Base-by-base conservation (phyloP, 2,888 invertebrate species). In the Heliconius charithonia region DNA sequence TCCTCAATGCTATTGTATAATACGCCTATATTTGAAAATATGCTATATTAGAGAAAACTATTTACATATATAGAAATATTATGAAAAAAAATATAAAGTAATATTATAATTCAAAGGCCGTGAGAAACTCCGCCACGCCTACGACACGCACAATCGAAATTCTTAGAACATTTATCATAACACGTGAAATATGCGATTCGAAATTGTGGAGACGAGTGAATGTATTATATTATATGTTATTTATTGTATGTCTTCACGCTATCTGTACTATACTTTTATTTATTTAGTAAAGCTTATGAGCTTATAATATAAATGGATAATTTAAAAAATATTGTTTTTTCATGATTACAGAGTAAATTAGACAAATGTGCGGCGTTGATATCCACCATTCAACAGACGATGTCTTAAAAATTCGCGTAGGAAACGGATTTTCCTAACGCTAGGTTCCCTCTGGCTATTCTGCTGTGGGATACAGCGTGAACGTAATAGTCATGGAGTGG, bases 91-190 rank as follows among this genome's bases (percentile, higher is more conserved):
- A n/a, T 45, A 45, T 45, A 77, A 74, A 83, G 83, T 82, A 78
- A 79, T 77, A 81, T 82, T 82, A 83, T 83, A 83, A 83, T 83
- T 80, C 83, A 82, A 76, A 79, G 84, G 83, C 83, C 85, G 84
- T 84, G 85, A 82, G 85, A 85, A 84, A 78, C 79, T 70, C 67
- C 79, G 81, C 77, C 82, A 74, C 85, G 81, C 85, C 85, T 74
- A 84, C 84, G 72, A 70, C 66, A 74, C 78, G 78, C 78, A 79
- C 78, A 81, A 81, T 81, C 82, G 78, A 80, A 81, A 83, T 85
- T 85, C 83, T 83, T 83, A 80, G 75, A 81, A 83, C 82, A 84
- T 84, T 83, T 83, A 83, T 84, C 83, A 84, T 82, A 82, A 65
- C 79, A 78, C 59, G 80, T 81, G 81, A 81, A 81, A 69, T 81